Evolutionary conservation across 2,888 invertebrate genomes (phyloP), one percentile per base, ranked within the genome.

Genomic region (Mesopsocus fuscifrons): DNA sequence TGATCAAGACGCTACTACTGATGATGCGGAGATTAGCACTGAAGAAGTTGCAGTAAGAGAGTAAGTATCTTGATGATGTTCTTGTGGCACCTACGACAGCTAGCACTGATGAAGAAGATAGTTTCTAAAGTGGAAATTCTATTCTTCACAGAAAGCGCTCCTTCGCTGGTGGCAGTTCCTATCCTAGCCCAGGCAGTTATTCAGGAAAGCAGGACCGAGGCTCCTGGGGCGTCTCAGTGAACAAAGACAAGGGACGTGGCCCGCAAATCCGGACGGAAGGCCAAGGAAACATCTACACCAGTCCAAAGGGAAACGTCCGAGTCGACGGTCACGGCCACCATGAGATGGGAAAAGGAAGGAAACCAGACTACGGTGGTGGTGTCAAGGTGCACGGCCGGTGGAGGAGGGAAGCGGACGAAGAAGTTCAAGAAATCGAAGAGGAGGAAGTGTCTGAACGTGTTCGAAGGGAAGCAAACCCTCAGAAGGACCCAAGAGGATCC

Each of bases 231-330:
- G 20, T 38, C n/a, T 13, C 20, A 18, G 38, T 38, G 5, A 38
- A 38, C 38, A 38, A 38, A 38, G 38, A 38, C 18, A 15, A 38
- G 20, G 38, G 38, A 38, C 17, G 20, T n/a, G 38, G 38, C 6
- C 38, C 38, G n/a, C 38, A 38, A 38, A 20, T 38, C 18, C 38
- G 21, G 6, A 21, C 38, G 3, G 38, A 38, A 6, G 38, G 4
- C 4, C 17, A 3, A 13, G 38, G 38, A 5, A 38, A 38, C 18
- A 38, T 38, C 20, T 38, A 18, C 18, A 38, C 38, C 18, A 38
- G 38, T 11, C 38, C 6, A 4, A 38, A 38, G 5, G 38, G 38
- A 5, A 38, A 20, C n/a, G 15, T 17, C 13, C 15, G 11, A 15
- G 38, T 38, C 38, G 38, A 38, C 11, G 38, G 20, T 18, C 6